Base-by-base conservation (phyloP, 2,888 invertebrate genomes). In the Caenorhabditis becei region DNA sequence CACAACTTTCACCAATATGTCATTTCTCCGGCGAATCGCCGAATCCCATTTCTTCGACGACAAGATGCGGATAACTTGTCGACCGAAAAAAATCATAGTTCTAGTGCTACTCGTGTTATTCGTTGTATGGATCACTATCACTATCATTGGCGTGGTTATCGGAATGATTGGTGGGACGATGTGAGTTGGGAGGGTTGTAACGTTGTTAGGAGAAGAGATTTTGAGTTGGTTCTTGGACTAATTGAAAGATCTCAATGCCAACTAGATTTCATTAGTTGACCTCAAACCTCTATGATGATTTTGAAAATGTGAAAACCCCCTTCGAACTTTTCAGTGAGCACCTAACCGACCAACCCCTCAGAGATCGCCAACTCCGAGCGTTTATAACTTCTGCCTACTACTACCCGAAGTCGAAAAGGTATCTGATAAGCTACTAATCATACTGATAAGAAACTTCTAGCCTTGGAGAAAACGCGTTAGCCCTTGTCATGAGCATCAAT, bases 301-400 rank as follows among this genome's bases (percentile, higher is more conserved):
- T 41, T 41, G 51, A 28, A n/a, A 24, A 10, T 20, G n/a, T 51
- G 32, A 20, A 20, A 51, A 37, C 5, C 11, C 0, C 10, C 14
- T 16, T 24, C 8, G 14, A 54, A 41, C 14, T 32, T 66, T 67
- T 32, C 58, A 69, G 54, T 35, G 32, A 20, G 2, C 59, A 59
- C 35, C 16, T 59, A 4, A n/a, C n/a, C n/a, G n/a, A n/a, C n/a
- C n/a, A n/a, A n/a, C n/a, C n/a, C n/a, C n/a, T n/a, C n/a, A n/a
- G n/a, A n/a, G n/a, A n/a, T n/a, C 35, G 61, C 18, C 47, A 69
- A 16, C 26, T 69, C 2, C 70, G 70, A 16, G 80, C 74, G 18
- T 80, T 80, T 32, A 80, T 80, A 41, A 75, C 74, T 24, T 80
- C 80, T 20, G 41, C 80, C 16, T 80, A 80, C 28, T 80, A 70